A percentile compares a stretch with the other conserved stretches of the same genome.
Evolutionary conservation across 2,888 invertebrate genomes (phyloP).

Genomic region (Drosophila parthenogenetica): DNA sequence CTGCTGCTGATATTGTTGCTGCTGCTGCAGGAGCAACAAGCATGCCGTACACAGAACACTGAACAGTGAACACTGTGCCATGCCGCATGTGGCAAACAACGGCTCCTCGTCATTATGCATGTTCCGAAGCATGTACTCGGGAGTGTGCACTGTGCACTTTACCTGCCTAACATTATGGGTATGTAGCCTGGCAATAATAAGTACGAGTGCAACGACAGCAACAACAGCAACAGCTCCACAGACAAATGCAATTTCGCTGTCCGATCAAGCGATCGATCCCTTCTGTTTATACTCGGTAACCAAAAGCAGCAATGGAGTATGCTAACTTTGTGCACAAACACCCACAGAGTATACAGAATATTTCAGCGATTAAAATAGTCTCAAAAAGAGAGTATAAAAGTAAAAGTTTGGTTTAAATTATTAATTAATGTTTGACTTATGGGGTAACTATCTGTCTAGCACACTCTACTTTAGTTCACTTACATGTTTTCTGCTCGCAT

Average conservation of each 20-base stretch:
- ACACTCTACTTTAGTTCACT: neutral
- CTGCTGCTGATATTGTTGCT: neutral
- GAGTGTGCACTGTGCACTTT: constrained; percentile 53
- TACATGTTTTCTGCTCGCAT: constrained; percentile 47
- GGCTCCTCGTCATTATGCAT: constrained; percentile 58
- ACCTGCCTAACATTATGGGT: constrained; percentile 62
- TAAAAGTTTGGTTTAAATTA: too few species aligned
- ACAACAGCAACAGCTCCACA: constrained; percentile 12
- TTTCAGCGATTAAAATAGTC: too few species aligned
- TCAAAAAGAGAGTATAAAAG: too few species aligned
- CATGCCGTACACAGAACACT: neutral
- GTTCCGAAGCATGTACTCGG: constrained; percentile 46
- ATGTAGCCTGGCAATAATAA: constrained; percentile 47
- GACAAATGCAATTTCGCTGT: constrained; percentile 72
- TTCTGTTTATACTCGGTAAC: constrained; percentile 40
- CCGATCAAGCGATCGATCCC: constrained; percentile 69
- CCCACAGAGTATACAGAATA: neutral
- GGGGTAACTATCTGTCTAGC: neutral
- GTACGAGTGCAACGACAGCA: constrained; percentile 37
- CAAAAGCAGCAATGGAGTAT: neutral
- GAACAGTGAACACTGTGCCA: constrained; percentile 1
- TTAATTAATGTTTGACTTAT: too few species aligned
- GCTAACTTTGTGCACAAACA: neutral
- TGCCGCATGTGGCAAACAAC: constrained; percentile 24
- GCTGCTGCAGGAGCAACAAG: constrained; percentile 22